Base-by-base conservation (phyloP, 2,797 vertebrate species). In the Melanogrammus aeglefinus region DNA sequence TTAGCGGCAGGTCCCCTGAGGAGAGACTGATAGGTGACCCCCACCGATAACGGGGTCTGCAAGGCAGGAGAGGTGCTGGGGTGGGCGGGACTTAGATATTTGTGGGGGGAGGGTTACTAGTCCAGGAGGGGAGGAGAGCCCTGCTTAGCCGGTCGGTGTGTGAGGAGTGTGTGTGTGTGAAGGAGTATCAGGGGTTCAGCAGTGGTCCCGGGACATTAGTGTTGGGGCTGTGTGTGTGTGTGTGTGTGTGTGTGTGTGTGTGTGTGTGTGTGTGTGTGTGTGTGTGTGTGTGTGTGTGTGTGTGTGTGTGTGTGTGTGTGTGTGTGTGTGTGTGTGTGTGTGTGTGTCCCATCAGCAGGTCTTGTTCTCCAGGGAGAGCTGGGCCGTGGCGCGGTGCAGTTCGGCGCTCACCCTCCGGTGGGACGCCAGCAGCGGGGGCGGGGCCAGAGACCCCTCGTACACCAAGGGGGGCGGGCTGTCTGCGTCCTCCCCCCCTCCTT, bases 301-400 rank as follows among this genome's bases (percentile, higher is more conserved):
- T 76, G 72, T 77, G 78, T 71, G 7, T 66, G 63, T 79, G 77
- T 76, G 76, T 74, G 74, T 72, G 72, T 69, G 75, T 47, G 39
- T 81, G 71, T 41, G 47, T 77, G 41, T 51, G 70, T 73, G 76
- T 72, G 69, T 44, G 72, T 72, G 39, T 51, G 74, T 18, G 51
- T 9, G 72, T 21, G 74, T 24, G 66, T 77, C 79, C 79, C 76
- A 92, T 96, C 95, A 96, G 94, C 94, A 96, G 93, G 97, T 96
- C 87, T 96, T 95, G 87, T 96, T 96, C 87, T 97, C 96, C 81
- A 97, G 92, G 75, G 96, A 97, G 78, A 97, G 95, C 89, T 97
- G 96, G 47, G 96, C 96, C 0, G 96, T 96, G 81, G 96, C 96
- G 0, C 94, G 95, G 77, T 97, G 96, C 75, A 97, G 94, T 84